Evolutionary conservation across 1,140 invertebrate genomes (phyloP), one percentile per base, ranked within the genome.

Genomic region (Araneus ventricosus): DNA sequence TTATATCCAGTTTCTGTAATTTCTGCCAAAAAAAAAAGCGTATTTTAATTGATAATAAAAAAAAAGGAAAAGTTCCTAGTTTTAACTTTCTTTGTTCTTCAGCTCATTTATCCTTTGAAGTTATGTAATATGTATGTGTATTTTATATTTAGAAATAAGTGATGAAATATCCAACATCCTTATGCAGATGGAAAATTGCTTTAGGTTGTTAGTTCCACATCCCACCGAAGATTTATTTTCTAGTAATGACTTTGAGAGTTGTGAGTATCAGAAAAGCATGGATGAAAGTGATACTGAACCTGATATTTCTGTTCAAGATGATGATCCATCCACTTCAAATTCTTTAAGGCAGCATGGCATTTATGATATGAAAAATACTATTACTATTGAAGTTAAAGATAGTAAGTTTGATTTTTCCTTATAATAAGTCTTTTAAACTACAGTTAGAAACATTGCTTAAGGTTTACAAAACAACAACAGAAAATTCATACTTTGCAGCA

Each of bases 141-240:
- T 90, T 88, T 59, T 27, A 30, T 79, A 39, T 90, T 88, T 85
- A 93, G 93, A 94, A 17, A 7, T 67, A 8, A 67, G 59, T 41
- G 41, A 24, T 20, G 94, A 94, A 84, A 90, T 93, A 45, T 63
- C 89, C 6, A 79, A 63, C 70, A 52, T 93, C 87, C 61, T 95
- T 8, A 94, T 82, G 41, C 95, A 96, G 94, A 94, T 95, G 41
- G 95, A 96, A 85, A 95, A 94, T 90, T 95, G 95, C 93, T 95
- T 96, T 89, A 93, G 95, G 27, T 93, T 96, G 17, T 87, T 96
- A 6, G 70, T 96, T 10, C 96, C 96, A 20, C 57, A 84, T 84
- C 93, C 94, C 89, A 94, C 94, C 34, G 95, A 95, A 90, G 93
- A 95, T 45, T 95, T 95, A 39, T 93, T 86, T 75, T 86, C 90